Evolutionary conservation across 2,113 vertebrate genomes (phyloP).

Genomic region (Podilymbus podiceps): DNA sequence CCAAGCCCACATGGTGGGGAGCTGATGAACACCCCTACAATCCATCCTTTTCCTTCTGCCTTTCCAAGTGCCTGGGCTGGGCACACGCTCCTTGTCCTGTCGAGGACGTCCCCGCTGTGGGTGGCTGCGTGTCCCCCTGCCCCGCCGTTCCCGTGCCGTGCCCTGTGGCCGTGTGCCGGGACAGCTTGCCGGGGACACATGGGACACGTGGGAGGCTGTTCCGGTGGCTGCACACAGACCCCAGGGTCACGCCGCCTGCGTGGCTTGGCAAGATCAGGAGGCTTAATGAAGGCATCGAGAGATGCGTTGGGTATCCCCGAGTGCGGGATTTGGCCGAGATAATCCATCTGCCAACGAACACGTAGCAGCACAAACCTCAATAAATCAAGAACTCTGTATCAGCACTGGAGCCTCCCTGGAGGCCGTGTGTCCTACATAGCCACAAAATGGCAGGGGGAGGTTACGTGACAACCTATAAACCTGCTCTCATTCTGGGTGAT

Average conservation of each 20-base stretch:
- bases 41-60: background rate
- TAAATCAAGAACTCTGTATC: background rate
- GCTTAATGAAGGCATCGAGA: background rate
- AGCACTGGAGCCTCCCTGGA: background rate
- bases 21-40: background rate
- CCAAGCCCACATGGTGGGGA: background rate
- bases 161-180: background rate
- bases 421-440: conserved; percentile 16
- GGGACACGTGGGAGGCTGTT: background rate
- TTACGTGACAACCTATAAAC: background rate
- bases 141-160: rapidly evolving
- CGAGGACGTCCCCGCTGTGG: rapidly evolving
- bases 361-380: background rate
- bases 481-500: background rate
- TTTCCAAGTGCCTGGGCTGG: background rate
- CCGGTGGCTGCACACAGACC: background rate
- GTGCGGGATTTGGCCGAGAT: background rate
- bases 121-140: background rate
- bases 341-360: background rate
- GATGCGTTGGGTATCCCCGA: background rate
- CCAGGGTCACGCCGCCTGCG: rapidly evolving
- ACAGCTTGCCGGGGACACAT: background rate
- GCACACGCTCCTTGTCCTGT: rapidly evolving
- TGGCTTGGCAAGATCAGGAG: background rate
- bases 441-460: background rate